A percentile compares a stretch with the other conserved stretches of the same genome.
These are phyloP conservation scores for Doryteuthis pealeii DNA, from an alignment of 1,140 invertebrate genomes.

Conservation along the genomic window DNA sequence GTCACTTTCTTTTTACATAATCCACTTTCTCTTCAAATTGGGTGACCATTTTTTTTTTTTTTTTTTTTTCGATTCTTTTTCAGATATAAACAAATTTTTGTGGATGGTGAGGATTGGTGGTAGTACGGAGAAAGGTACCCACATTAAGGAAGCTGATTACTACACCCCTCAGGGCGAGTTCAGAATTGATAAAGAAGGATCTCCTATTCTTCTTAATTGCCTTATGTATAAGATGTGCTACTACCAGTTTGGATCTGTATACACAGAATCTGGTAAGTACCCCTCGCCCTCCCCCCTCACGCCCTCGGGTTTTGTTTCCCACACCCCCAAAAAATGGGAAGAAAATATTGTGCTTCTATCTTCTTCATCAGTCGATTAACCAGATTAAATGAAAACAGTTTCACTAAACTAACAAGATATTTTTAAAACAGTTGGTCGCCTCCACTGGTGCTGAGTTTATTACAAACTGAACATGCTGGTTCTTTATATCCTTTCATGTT, in stretches of 20 bases:
- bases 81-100: conserved; percentile 96
- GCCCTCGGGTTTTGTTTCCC: conserved; percentile 2
- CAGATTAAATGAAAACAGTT: too few relatives aligned
- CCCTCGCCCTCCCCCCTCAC: not conserved
- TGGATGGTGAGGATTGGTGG: conserved; percentile 99
- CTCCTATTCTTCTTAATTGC: conserved; percentile 92
- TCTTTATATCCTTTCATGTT: too few relatives aligned
- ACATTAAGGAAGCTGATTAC: conserved; percentile 96
- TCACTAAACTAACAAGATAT: too few relatives aligned
- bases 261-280: conserved; percentile 85
- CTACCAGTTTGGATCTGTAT: conserved; percentile 95
- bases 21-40: too few relatives aligned
- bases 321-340: not conserved
- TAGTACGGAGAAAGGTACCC: conserved; percentile 88
- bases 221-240: conserved; percentile 99
- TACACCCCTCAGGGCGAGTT: conserved; percentile 94
- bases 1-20: too few relatives aligned
- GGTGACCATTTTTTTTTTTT: not conserved
- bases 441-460: too few relatives aligned
- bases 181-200: conserved; percentile 89
- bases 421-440: too few relatives aligned
- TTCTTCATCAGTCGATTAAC: too few relatives aligned
- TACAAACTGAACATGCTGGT: too few relatives aligned
- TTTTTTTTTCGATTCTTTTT: too few relatives aligned
- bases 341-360: not conserved